Percentiles rank a stretch among this genome's conserved stretches.
Conservation (phyloP, 35 echinoderm and acorn worm species). For the Ophiothrix spiculata region DNA sequence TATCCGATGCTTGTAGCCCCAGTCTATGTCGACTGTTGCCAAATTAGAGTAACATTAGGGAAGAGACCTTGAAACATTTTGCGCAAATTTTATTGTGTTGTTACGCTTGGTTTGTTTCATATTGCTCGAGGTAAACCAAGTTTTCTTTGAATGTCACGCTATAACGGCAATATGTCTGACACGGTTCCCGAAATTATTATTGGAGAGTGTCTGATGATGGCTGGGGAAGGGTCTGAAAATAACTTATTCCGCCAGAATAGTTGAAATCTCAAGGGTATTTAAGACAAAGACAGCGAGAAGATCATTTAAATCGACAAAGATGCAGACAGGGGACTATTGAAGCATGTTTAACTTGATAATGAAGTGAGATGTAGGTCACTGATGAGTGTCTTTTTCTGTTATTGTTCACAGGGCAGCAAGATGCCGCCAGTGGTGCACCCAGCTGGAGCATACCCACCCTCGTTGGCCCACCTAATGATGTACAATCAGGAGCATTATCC, state of each 20-base stretch:
- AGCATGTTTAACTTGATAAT: too few species aligned
- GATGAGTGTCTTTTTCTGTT: neutral
- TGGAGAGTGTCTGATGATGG: too few species aligned
- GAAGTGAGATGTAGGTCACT: too few species aligned
- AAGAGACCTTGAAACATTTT: conserved; percentile 6
- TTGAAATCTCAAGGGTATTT: too few species aligned
- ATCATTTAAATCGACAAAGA: too few species aligned
- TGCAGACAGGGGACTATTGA: too few species aligned
- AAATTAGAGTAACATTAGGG: conserved; percentile 2
- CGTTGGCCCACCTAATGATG: conserved; percentile 60
- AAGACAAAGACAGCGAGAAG: too few species aligned
- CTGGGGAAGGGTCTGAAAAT: too few species aligned
- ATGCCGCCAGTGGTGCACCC: conserved; percentile 50
- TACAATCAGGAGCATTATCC: conserved; percentile 54
- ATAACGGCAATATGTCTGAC: neutral
- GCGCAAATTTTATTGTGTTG: neutral
- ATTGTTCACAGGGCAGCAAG: conserved; percentile 46
- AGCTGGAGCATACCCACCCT: conserved; percentile 43
- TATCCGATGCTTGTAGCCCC: neutral
- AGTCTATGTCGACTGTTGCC: neutral
- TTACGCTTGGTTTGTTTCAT: neutral
- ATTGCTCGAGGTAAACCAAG: neutral
- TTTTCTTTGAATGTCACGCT: neutral
- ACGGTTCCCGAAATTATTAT: neutral
- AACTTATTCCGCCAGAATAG: too few species aligned